These are phyloP conservation scores for Myripristis jacobus DNA, from an alignment of 2,797 vertebrate genomes.

Conservation along the genomic window DNA sequence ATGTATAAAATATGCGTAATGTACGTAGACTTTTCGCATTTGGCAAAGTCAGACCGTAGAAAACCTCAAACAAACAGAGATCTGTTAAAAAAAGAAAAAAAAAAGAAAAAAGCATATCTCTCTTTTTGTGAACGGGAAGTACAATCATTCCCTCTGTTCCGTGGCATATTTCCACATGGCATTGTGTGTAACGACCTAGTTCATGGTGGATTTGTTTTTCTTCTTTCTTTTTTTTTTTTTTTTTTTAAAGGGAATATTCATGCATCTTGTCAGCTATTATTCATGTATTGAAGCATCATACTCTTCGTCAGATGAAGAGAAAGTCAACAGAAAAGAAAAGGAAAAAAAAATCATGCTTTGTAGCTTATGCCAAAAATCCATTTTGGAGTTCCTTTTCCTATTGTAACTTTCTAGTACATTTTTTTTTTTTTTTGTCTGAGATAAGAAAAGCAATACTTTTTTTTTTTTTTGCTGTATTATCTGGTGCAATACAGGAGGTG, in stretches of 20 bases:
- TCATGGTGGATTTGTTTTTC: conserved; percentile 24
- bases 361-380: conserved; percentile 26
- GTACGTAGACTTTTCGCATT: not conserved
- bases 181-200: conserved; percentile 29
- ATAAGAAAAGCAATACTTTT: not conserved
- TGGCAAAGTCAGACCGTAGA: not conserved
- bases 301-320: conserved; percentile 52
- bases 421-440: conserved; percentile 10
- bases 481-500: conserved; percentile 15
- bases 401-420: conserved; percentile 16
- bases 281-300: conserved; percentile 14
- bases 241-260: conserved; percentile 27
- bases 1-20: not conserved
- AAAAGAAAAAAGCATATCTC: not conserved
- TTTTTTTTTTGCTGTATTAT: conserved; percentile 11
- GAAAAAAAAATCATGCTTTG: conserved; percentile 16
- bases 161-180: not conserved
- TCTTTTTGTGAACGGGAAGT: not conserved
- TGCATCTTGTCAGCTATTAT: conserved; percentile 40
- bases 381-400: conserved; percentile 29
- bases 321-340: conserved; percentile 28
- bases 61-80: no score
- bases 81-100: no score
- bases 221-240: not conserved
- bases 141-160: conserved; percentile 7